Percentiles rank a stretch among this genome's conserved stretches.
These are phyloP conservation scores for Steatocranus sp. DNA, from an alignment of 2,797 vertebrate species.

Conservation along the genomic window DNA sequence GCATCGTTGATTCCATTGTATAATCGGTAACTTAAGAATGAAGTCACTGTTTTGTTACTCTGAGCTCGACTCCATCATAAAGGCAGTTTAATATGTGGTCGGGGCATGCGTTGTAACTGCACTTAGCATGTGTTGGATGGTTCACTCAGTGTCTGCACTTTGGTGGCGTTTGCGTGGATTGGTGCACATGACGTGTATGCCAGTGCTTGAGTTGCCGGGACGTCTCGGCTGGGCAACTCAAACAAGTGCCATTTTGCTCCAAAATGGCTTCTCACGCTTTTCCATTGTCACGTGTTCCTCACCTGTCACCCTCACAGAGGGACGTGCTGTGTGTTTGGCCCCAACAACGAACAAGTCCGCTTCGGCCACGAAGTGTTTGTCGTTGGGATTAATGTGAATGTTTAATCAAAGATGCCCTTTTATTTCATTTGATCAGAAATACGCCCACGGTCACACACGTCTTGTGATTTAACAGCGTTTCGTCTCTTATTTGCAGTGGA, in stretches of 20 bases:
- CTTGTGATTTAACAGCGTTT: constrained; percentile 49
- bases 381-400: constrained; percentile 91
- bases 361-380: constrained; percentile 86
- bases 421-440: constrained; percentile 3
- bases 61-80: constrained; percentile 49
- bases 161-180: constrained; percentile 83
- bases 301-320: constrained; percentile 78
- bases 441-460: constrained; percentile 31
- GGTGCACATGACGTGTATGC: constrained; percentile 84
- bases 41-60: constrained; percentile 47
- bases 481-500: constrained; percentile 88
- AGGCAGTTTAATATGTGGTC: constrained; percentile 67
- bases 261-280: constrained; percentile 86
- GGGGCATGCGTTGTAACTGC: constrained; percentile 90
- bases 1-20: constrained; percentile 79
- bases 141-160: constrained; percentile 89
- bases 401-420: background rate
- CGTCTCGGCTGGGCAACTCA: constrained; percentile 87
- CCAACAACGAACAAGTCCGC: constrained; percentile 86
- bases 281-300: constrained; percentile 65
- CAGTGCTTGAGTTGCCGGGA: constrained; percentile 93
- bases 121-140: constrained; percentile 95
- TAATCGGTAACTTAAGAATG: constrained; percentile 74
- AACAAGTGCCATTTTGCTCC: constrained; percentile 91
- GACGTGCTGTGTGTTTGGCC: constrained; percentile 74